Evolutionary conservation across 2,113 vertebrate species (phyloP).

Genomic region (Podilymbus podiceps): DNA sequence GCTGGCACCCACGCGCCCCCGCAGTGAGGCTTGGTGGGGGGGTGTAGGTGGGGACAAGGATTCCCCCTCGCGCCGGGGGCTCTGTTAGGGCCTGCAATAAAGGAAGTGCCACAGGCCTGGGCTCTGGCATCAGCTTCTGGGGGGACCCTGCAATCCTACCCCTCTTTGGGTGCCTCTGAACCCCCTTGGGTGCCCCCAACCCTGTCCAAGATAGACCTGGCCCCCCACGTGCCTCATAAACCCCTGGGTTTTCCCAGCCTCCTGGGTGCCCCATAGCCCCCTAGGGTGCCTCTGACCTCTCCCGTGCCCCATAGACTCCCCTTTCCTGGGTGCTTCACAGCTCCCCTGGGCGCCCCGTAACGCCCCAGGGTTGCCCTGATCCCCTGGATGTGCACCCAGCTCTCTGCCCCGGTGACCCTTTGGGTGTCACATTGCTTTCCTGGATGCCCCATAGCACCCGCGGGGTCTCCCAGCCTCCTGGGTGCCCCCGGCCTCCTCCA

Average conservation of each 20-base stretch:
- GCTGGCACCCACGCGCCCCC: neutral
- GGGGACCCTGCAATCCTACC: neutral
- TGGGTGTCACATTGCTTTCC: neutral
- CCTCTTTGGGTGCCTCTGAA: neutral
- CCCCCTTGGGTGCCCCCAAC: too few relatives aligned
- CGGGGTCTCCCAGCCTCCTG: neutral
- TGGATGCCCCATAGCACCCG: neutral
- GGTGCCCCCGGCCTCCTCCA: neutral
- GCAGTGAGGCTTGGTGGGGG: fast-evolving
- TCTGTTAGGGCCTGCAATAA: neutral
- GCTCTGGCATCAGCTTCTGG: neutral
- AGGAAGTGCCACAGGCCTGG: neutral
- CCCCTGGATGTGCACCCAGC: neutral
- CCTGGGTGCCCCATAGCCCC: neutral
- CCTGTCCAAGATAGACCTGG: neutral
- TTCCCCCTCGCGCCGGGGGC: neutral
- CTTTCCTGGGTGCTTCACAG: neutral
- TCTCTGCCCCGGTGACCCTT: neutral
- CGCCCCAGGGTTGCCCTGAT: neutral
- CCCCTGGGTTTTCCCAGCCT: neutral
- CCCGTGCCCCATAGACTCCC: neutral
- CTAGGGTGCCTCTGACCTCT: neutral
- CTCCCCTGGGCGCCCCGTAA: neutral
- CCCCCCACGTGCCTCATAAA: neutral
- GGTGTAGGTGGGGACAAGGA: neutral